Evolutionary conservation across 2,888 invertebrate genomes (phyloP), one percentile per base, ranked within the genome.

Genomic region (Oasisia sp.): DNA sequence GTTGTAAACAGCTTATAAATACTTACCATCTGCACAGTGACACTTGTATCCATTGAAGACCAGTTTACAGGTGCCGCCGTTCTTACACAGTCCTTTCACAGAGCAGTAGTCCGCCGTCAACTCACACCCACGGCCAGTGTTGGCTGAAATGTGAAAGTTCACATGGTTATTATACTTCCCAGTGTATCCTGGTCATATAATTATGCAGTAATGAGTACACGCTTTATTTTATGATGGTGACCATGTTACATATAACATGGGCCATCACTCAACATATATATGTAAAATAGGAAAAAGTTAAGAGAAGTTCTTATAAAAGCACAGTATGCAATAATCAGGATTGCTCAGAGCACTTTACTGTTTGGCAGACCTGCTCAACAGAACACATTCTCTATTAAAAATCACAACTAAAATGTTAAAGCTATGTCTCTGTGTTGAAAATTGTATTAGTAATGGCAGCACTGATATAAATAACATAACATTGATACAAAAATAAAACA

Each of bases 51-150:
- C 93, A 38, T 92, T 92, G 27, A 92, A 91, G 12, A 92, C 92
- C 14, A 93, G 91, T 45, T 74, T 74, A 89, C 44, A 89, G 0
- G n/a, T 89, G 74, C 93, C 92, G 14, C 93, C 94, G 93, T 95
- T 94, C 91, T 93, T 58, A 94, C 95, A 95, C 38, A 93, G 74
- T 92, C 93, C 93, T 91, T 95, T 95, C 19, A 94, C 94, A 19
- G 94, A 94, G 95, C 99, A 99, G 95, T 99, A 98, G 94, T 99
- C 98, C 19, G 98, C 97, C 95, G 98, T 98, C 90, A 98, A 97
- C 95, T 99, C 98, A 96, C 99, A 99, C 89, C 98, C 97, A 93
- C 98, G 98, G 0, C 98, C 98, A 1, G 98, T 96, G 0, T 98
- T 98, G 45, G 98, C 99, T 14, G 98, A 98, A 0, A 98, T 98